A percentile compares a stretch with the other conserved stretches of the same genome.
Conservation (phyloP, 2,113 vertebrate species). For the Anthoscopus minutus region DNA sequence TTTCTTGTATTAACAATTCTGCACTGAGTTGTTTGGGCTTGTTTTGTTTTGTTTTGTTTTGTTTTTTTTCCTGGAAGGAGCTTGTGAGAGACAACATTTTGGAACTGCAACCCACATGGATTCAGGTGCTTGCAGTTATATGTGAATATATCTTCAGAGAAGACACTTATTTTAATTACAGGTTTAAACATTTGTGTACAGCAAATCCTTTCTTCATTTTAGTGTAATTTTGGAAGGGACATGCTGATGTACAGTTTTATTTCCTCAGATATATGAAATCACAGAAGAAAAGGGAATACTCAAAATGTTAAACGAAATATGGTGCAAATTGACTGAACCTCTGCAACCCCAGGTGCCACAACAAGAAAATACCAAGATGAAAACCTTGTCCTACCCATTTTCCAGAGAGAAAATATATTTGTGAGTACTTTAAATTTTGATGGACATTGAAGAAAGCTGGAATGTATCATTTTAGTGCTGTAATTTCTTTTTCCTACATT, state of each 20-base stretch:
- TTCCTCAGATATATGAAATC: conserved; percentile 83
- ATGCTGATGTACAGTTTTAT: not conserved
- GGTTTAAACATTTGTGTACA: not conserved
- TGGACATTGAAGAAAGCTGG: not conserved
- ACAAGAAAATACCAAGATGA: conserved; percentile 74
- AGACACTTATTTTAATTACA: not conserved
- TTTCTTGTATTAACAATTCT: not conserved
- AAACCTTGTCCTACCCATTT: conserved; percentile 87
- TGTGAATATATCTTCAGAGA: not conserved
- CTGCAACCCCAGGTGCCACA: conserved; percentile 86
- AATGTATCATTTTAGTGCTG: not conserved
- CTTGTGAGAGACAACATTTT: not conserved
- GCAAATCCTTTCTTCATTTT: not conserved
- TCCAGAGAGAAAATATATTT: conserved; percentile 93
- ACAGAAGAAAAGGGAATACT: conserved; percentile 79
- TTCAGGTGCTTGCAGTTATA: not conserved
- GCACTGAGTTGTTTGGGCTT: not conserved
- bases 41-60: too few relatives aligned
- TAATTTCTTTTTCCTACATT: not conserved
- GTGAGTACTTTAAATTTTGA: conserved; percentile 73
- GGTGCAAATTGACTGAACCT: conserved; percentile 77
- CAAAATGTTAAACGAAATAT: conserved; percentile 72
- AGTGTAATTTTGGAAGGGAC: not conserved
- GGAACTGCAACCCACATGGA: not conserved
- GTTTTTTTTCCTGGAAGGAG: not conserved